A percentile compares a stretch with the other conserved stretches of the same genome.
phyloP scores from a whole-genome alignment of 2,888 invertebrate genomes.

The Theodoxus fluviatilis region DNA sequence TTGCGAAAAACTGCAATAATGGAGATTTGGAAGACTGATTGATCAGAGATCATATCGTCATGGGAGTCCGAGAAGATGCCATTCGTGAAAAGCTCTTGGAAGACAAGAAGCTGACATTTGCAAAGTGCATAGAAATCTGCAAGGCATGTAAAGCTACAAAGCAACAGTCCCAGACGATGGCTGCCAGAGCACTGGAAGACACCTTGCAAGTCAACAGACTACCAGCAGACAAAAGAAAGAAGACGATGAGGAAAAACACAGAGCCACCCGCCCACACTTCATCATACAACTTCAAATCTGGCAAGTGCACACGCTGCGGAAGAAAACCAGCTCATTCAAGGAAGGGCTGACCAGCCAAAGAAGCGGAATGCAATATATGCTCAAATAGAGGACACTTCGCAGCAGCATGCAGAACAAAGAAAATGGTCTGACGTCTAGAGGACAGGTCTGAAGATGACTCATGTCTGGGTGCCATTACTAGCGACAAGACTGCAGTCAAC shows the following conservation, averaged over 20 bases:
- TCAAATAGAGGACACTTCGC: slow-evolving; percentile 24
- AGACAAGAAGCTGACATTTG: slow-evolving; percentile 12
- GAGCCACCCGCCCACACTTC: neutral
- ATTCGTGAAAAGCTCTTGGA: slow-evolving; percentile 18
- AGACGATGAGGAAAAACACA: neutral
- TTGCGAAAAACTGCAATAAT: slow-evolving; percentile 18
- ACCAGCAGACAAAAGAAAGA: neutral
- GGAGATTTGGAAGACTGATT: slow-evolving; percentile 16
- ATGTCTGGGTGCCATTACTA: neutral
- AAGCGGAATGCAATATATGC: slow-evolving; percentile 18
- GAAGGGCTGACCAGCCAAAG: slow-evolving; percentile 21
- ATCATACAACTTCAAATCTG: neutral
- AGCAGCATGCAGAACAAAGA: slow-evolving; percentile 12
- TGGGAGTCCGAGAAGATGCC: slow-evolving; percentile 1
- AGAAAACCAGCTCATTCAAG: slow-evolving; percentile 1
- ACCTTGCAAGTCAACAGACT: neutral
- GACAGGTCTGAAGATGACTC: neutral
- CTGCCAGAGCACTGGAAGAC: neutral
- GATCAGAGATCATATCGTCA: slow-evolving; percentile 13
- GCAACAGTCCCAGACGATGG: slow-evolving; percentile 18
- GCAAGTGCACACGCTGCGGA: neutral
- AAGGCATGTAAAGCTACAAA: slow-evolving; percentile 6
- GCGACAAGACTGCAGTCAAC: too few relatives aligned
- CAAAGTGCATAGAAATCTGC: slow-evolving; percentile 15
- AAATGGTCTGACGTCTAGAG: neutral